A percentile compares a stretch with the other conserved stretches of the same genome.
Evolutionary conservation across 2,797 vertebrate genomes (phyloP).

Genomic region (Platyrinchus mystaceus): DNA sequence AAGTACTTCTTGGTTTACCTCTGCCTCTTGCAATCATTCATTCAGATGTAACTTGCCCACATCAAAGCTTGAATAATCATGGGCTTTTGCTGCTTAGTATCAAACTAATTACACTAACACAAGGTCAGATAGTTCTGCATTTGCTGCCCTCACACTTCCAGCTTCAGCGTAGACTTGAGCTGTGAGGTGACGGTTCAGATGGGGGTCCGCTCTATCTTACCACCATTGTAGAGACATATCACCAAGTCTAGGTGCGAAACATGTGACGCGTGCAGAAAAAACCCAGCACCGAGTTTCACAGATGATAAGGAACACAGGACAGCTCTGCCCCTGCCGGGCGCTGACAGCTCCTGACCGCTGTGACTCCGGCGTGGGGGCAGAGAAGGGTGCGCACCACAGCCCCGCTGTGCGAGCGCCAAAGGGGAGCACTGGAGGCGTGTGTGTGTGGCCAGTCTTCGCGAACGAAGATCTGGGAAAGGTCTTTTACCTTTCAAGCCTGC

Average conservation of each 20-base stretch:
- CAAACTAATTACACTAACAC: neutral
- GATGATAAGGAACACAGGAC: neutral
- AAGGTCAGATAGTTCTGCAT: neutral
- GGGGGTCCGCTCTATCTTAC: neutral
- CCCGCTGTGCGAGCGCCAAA: rapidly evolving
- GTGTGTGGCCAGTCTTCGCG: no score
- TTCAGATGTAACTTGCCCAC: neutral
- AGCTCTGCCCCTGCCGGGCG: neutral
- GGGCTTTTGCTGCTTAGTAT: neutral
- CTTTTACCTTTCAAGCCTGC: no score
- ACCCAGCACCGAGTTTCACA: neutral
- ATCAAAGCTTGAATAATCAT: neutral
- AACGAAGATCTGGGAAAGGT: no score
- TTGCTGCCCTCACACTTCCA: neutral
- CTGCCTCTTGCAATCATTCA: neutral
- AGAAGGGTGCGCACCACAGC: neutral
- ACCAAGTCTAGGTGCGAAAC: neutral
- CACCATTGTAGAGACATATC: rapidly evolving
- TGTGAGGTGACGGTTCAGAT: neutral
- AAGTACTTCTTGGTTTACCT: neutral
- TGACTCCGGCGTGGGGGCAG: rapidly evolving
- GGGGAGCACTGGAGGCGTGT: neutral
- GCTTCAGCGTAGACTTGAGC: neutral
- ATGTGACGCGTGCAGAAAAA: rapidly evolving
- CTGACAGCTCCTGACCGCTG: neutral